Evolutionary conservation across 2,797 vertebrate species (phyloP).

Genomic region (Coregonus suidteri): DNA sequence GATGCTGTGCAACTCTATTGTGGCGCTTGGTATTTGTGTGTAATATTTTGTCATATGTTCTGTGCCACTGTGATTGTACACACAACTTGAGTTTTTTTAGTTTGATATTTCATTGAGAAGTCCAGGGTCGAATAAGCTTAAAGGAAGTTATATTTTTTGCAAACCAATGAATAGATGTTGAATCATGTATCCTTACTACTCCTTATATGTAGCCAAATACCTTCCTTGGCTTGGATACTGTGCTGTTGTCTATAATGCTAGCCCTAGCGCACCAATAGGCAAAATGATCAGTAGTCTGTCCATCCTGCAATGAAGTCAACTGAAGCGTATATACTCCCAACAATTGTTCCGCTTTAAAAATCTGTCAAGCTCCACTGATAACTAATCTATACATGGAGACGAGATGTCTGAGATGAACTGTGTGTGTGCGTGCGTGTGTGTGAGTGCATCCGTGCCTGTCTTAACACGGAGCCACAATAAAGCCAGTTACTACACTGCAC

Average conservation of each 20-base stretch:
- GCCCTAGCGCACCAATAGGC: slow-evolving; percentile 3
- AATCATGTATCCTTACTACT: not conserved
- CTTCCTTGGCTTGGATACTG: not conserved
- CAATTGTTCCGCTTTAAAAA: slow-evolving; percentile 23
- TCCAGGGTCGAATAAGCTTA: slow-evolving; percentile 1
- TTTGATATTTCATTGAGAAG: not conserved
- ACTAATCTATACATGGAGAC: slow-evolving; percentile 23
- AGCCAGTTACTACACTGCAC: slow-evolving; percentile 41
- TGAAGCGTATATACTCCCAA: slow-evolving; percentile 21
- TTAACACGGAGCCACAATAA: too few relatives aligned
- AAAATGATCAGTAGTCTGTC: slow-evolving; percentile 12
- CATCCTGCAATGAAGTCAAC: slow-evolving; percentile 28
- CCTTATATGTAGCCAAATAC: not conserved
- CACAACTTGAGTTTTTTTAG: slow-evolving; percentile 40
- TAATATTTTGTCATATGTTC: slow-evolving; percentile 41
- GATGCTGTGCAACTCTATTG: slow-evolving; percentile 45
- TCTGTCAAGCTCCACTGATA: slow-evolving; percentile 35
- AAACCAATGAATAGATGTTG: not conserved
- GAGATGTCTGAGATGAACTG: too few relatives aligned
- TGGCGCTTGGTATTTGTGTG: slow-evolving; percentile 33
- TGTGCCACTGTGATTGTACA: slow-evolving; percentile 45
- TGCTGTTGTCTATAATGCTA: slow-evolving; percentile 23
- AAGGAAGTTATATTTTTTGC: slow-evolving; percentile 19
- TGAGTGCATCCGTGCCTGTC: too few relatives aligned
- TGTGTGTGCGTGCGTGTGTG: too few relatives aligned